Conservation (phyloP, 2,888 invertebrate species). For the Clusia tigrina region DNA sequence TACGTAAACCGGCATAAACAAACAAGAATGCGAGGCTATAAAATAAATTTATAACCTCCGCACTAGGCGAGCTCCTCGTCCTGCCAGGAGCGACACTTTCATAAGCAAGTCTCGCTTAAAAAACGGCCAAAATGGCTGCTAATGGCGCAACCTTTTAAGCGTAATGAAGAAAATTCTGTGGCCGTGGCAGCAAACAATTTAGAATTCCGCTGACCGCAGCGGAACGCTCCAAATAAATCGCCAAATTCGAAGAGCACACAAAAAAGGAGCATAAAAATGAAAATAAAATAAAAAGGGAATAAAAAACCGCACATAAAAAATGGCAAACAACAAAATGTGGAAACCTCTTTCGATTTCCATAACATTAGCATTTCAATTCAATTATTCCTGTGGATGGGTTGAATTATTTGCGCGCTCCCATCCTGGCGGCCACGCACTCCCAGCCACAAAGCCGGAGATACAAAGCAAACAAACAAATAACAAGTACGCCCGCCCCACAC, state of each 20-base stretch:
- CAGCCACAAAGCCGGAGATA: background rate
- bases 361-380: slow-evolving; percentile 62
- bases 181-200: too few relatives aligned
- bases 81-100: background rate
- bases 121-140: background rate
- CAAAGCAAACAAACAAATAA: background rate
- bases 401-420: background rate
- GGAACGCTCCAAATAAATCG: background rate
- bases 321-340: slow-evolving; percentile 30
- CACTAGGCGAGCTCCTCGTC: background rate
- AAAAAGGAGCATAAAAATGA: slow-evolving; percentile 3
- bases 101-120: slow-evolving; percentile 28
- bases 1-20: background rate
- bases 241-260: background rate
- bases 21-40: background rate
- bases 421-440: background rate
- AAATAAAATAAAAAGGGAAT: slow-evolving; percentile 18
- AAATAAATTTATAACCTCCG: slow-evolving; percentile 2
- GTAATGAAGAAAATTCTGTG: slow-evolving; percentile 12
- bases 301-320: slow-evolving; percentile 47
- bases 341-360: slow-evolving; percentile 60
- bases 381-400: slow-evolving; percentile 46
- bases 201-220: slow-evolving; percentile 43
- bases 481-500: too few relatives aligned
- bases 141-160: background rate